Conservation (phyloP, 1,140 invertebrate species). For the Delia radicum region DNA sequence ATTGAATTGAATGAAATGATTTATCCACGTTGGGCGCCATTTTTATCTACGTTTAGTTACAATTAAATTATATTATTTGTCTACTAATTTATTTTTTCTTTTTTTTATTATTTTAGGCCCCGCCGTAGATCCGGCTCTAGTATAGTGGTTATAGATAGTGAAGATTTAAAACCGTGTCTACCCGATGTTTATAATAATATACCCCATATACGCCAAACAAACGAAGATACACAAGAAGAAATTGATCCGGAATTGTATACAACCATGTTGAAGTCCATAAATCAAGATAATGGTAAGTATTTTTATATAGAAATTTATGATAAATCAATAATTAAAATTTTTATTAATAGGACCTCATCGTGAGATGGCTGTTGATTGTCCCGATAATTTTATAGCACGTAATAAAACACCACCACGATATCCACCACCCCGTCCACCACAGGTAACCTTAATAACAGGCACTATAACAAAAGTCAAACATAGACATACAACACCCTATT, state of each 20-base stretch:
- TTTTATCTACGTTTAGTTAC: too few species aligned
- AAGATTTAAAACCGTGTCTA: slow-evolving; percentile 59
- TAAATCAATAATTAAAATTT: background rate
- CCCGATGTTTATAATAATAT: slow-evolving; percentile 55
- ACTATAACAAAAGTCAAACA: background rate
- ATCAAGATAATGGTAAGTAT: slow-evolving; percentile 64
- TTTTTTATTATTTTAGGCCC: slow-evolving; percentile 58
- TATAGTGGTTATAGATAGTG: slow-evolving; percentile 68
- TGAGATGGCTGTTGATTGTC: slow-evolving; percentile 98
- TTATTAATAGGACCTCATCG: slow-evolving; percentile 70
- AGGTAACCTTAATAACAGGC: slow-evolving; percentile 46
- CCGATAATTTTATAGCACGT: slow-evolving; percentile 88
- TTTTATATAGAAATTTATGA: background rate
- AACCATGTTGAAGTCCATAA: slow-evolving; percentile 62
- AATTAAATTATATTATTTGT: too few species aligned
- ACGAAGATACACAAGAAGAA: slow-evolving; percentile 52
- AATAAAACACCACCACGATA: slow-evolving; percentile 91
- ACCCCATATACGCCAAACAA: slow-evolving; percentile 51
- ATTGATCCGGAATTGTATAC: slow-evolving; percentile 68
- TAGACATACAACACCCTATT: background rate
- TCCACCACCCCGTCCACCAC: slow-evolving; percentile 71
- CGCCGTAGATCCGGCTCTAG: slow-evolving; percentile 68
- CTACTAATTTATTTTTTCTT: background rate
- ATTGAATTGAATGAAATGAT: too few species aligned
- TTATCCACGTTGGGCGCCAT: too few species aligned